These are phyloP conservation scores for Hyles euphorbiae DNA, from an alignment of 1,140 invertebrate genomes.

Conservation along the genomic window DNA sequence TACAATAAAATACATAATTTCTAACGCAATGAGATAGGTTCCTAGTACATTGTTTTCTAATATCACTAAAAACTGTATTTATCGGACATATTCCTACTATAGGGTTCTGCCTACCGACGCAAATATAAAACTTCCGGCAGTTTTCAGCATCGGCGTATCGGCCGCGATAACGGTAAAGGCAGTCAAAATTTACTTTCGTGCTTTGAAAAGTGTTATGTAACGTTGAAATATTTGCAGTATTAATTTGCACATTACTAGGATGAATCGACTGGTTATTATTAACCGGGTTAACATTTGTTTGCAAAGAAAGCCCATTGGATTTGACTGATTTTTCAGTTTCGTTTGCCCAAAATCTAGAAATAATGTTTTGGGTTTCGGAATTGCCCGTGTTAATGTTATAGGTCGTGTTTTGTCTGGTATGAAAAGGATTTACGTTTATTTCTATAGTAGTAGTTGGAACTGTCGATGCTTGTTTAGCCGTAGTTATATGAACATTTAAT, in stretches of 20 bases:
- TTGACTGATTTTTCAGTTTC: too few species aligned
- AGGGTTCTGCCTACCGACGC: constrained; percentile 37
- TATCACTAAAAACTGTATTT: constrained; percentile 59
- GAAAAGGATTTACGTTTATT: too few species aligned
- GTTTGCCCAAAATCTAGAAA: too few species aligned
- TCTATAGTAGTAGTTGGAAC: too few species aligned
- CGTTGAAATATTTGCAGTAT: neutral
- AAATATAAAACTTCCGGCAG: constrained; percentile 63
- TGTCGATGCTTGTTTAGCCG: too few species aligned
- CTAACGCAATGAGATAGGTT: constrained; percentile 61
- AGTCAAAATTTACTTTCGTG: constrained; percentile 7
- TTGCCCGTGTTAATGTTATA: too few species aligned
- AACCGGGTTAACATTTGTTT: neutral
- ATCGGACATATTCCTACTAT: constrained; percentile 44
- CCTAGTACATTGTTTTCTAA: constrained; percentile 58
- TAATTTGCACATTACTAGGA: neutral
- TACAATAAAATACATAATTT: constrained; percentile 54
- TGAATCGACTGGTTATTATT: neutral
- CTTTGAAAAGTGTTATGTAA: neutral
- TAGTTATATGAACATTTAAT: too few species aligned
- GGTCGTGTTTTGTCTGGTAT: too few species aligned
- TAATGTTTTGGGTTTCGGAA: too few species aligned
- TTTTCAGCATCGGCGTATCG: constrained; percentile 51
- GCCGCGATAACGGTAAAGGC: constrained; percentile 26
- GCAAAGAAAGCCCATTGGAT: too few species aligned